A percentile compares a stretch with the other conserved stretches of the same genome.
These are phyloP conservation scores for Oryctolagus cuniculus DNA, from an alignment of 2,113 vertebrate genomes.

Conservation along the genomic window mOryCun1.1 NC_091447.1:27673501-27674000, in stretches of 20 bases:
- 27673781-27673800: background rate
- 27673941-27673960: fast-evolving
- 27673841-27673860: slow-evolving; percentile 15
- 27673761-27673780: background rate
- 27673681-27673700: background rate
- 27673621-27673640: background rate
- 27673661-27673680: background rate
- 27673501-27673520: background rate
- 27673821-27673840: background rate
- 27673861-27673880: background rate
- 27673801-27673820: background rate
- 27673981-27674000: background rate
- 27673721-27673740: background rate
- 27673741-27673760: background rate
- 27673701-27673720: background rate
- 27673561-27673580: background rate
- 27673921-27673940: background rate
- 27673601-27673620: slow-evolving; percentile 15
- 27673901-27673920: background rate
- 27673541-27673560: background rate
- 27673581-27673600: background rate
- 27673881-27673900: background rate
- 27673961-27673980: background rate
- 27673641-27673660: background rate
- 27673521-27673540: background rate